These are phyloP conservation scores for Cantharis rustica DNA, from an alignment of 2,888 invertebrate genomes.

Conservation along the genomic window DNA sequence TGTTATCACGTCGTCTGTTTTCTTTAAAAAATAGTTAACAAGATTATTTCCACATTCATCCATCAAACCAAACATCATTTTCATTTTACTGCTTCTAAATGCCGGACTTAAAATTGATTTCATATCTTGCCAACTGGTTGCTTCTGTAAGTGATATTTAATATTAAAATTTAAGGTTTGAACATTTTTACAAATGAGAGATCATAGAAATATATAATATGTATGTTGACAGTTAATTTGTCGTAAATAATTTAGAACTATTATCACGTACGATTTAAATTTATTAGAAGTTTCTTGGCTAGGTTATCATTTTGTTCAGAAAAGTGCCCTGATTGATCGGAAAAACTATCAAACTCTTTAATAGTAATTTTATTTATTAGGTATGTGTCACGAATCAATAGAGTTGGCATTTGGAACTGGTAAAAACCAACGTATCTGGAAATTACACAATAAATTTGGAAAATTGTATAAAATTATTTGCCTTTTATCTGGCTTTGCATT, in stretches of 20 bases:
- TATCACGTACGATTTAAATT: conserved; percentile 11
- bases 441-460: not conserved
- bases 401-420: not conserved
- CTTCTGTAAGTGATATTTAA: not conserved
- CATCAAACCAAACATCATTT: not conserved
- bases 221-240: too few species aligned
- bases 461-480: not conserved
- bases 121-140: not conserved
- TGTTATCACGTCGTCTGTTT: not conserved
- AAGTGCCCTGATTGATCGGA: conserved; percentile 33
- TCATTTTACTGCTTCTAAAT: not conserved
- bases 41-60: not conserved
- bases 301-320: not conserved
- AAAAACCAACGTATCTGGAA: not conserved
- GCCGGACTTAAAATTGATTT: not conserved
- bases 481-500: not conserved
- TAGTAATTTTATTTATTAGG: conserved; percentile 33
- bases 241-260: too few species aligned
- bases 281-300: conserved; percentile 26
- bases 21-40: not conserved
- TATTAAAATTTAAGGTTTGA: too few species aligned
- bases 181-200: too few species aligned
- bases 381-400: conserved; percentile 33
- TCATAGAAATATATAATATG: too few species aligned
- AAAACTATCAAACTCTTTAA: conserved; percentile 39